phyloP scores from a whole-genome alignment of 2,888 invertebrate species.

The Criorhina ranunculi region DNA sequence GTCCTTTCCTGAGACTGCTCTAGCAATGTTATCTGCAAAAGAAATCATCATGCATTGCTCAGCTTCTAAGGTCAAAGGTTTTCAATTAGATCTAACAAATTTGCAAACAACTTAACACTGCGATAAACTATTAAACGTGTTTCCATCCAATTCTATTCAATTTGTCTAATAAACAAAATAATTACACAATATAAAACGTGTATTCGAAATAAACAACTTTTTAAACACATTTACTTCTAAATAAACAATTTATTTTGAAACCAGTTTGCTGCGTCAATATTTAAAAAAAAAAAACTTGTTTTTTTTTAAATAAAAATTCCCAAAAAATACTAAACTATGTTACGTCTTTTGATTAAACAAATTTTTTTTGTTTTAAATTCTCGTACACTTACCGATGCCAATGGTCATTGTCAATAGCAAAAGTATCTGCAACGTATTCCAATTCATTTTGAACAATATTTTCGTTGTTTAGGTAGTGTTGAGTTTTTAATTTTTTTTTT shows the following conservation, averaged over 20 bases:
- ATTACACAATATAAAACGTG: neutral
- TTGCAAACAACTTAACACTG: too few relatives aligned
- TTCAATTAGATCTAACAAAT: too few relatives aligned
- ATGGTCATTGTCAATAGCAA: conserved; percentile 51
- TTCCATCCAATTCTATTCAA: neutral
- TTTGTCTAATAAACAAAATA: neutral
- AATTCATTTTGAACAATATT: conserved; percentile 49
- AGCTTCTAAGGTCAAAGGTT: too few relatives aligned
- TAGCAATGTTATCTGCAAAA: too few relatives aligned
- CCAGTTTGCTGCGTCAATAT: conserved; percentile 5
- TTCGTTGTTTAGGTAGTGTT: neutral
- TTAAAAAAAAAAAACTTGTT: conserved; percentile 55
- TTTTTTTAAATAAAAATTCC: neutral
- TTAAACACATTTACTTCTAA: neutral
- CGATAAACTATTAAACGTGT: too few relatives aligned
- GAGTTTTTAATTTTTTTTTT: conserved; percentile 37
- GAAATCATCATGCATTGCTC: too few relatives aligned
- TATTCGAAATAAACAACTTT: neutral
- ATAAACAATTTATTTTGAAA: neutral
- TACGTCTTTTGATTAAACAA: neutral
- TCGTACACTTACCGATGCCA: conserved; percentile 58
- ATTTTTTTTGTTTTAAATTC: too few relatives aligned
- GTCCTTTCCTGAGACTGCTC: too few relatives aligned
- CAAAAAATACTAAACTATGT: neutral
- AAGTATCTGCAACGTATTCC: conserved; percentile 55